Evolutionary conservation across 92 coral and sea anemone genomes (phyloP).

Genomic region (Hydrozoanthus gracilis): DNA sequence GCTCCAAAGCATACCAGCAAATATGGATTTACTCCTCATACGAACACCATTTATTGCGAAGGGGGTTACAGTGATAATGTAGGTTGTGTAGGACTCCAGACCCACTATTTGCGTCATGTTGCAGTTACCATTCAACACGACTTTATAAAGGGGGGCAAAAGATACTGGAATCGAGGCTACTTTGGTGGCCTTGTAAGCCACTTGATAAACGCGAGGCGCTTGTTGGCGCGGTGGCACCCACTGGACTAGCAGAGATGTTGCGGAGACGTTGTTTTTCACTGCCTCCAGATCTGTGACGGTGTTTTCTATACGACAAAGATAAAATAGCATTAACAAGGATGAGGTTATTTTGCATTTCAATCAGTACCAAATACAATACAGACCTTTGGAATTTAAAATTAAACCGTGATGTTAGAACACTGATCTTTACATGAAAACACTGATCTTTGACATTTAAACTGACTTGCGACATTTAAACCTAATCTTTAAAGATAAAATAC

Average conservation of each 20-base stretch:
- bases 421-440: too few species aligned
- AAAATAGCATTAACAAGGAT: not conserved
- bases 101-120: not conserved
- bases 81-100: slow-evolving; percentile 23
- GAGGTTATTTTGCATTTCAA: not conserved
- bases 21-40: slow-evolving; percentile 6
- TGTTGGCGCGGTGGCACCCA: slow-evolving; percentile 14
- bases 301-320: not conserved
- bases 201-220: not conserved
- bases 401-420: too few species aligned
- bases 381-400: not conserved
- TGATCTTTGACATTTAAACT: too few species aligned
- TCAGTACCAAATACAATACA: not conserved
- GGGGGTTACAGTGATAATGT: slow-evolving; percentile 9
- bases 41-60: not conserved
- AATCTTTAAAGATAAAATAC: too few species aligned
- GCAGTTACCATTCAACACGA: slow-evolving; percentile 6
- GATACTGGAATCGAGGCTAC: not conserved
- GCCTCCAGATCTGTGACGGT: not conserved
- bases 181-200: not conserved
- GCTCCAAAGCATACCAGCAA: not conserved
- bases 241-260: not conserved
- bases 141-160: not conserved
- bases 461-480: too few species aligned
- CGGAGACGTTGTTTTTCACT: not conserved